Evolutionary conservation across 35 echinoderm and acorn worm species (phyloP).

Genomic region (Lytechinus variegatus): DNA sequence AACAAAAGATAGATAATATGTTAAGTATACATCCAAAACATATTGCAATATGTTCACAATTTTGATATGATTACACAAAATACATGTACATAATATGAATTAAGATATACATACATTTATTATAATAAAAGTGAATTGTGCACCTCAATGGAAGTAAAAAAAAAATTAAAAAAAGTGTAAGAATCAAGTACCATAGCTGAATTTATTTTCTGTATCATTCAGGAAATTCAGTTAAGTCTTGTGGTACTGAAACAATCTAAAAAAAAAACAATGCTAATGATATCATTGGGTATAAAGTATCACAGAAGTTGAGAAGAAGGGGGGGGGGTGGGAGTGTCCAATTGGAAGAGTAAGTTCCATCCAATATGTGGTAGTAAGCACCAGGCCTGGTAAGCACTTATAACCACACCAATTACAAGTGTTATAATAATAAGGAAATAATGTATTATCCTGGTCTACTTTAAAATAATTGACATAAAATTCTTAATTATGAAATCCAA

Average conservation of each 20-base stretch:
- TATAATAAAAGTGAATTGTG: no score
- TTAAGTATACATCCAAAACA: background rate
- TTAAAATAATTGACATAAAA: background rate
- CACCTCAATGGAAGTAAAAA: no score
- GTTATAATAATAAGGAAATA: background rate
- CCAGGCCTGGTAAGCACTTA: no score
- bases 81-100: background rate
- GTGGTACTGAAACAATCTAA: background rate
- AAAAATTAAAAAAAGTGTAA: no score
- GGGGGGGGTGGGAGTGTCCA: background rate
- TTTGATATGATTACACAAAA: no score
- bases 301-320: background rate
- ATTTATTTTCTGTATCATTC: background rate
- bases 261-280: background rate
- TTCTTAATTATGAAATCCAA: no score
- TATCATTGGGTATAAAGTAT: background rate
- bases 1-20: slow-evolving; percentile 52
- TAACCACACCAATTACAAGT: background rate
- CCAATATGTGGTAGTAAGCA: background rate
- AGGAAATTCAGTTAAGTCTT: background rate
- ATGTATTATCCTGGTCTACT: background rate
- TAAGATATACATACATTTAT: background rate
- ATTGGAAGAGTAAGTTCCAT: background rate
- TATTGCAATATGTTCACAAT: background rate
- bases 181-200: no score